These are phyloP conservation scores for Chironomus tepperi DNA, from an alignment of 1,140 invertebrate genomes.

Conservation along the genomic window DNA sequence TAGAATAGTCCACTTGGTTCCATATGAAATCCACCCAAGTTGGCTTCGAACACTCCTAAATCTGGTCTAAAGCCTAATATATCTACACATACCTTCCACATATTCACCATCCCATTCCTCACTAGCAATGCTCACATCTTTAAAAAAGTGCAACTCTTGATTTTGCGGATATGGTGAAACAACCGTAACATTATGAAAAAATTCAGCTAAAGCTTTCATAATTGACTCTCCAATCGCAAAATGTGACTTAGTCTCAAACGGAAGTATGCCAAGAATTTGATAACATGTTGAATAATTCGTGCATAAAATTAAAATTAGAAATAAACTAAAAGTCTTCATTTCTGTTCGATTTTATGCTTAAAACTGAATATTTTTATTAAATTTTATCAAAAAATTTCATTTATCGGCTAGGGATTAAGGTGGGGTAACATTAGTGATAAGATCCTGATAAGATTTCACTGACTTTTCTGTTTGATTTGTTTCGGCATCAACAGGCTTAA, in stretches of 20 bases:
- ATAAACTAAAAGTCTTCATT: background rate
- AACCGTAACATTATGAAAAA: constrained; percentile 59
- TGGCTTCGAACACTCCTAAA: too few species aligned
- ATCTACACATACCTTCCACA: background rate
- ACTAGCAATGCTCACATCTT: constrained; percentile 30
- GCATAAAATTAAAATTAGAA: background rate
- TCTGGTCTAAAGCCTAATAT: too few species aligned
- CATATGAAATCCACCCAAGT: too few species aligned
- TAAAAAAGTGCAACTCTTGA: constrained; percentile 32
- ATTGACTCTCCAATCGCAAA: constrained; percentile 52
- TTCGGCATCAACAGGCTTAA: background rate
- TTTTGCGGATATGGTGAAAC: constrained; percentile 53
- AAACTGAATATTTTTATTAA: background rate
- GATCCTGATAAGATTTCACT: background rate
- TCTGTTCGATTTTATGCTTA: background rate
- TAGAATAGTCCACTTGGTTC: too few species aligned
- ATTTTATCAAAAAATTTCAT: background rate
- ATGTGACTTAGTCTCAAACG: constrained; percentile 51
- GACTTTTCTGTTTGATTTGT: background rate
- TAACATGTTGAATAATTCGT: constrained; percentile 25
- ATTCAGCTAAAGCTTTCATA: constrained; percentile 49
- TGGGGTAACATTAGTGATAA: background rate
- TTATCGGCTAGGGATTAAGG: background rate
- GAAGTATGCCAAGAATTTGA: constrained; percentile 51
- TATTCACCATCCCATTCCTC: background rate